phyloP scores from a whole-genome alignment of 2,113 vertebrate species.

The Oreochromis aureus region DNA sequence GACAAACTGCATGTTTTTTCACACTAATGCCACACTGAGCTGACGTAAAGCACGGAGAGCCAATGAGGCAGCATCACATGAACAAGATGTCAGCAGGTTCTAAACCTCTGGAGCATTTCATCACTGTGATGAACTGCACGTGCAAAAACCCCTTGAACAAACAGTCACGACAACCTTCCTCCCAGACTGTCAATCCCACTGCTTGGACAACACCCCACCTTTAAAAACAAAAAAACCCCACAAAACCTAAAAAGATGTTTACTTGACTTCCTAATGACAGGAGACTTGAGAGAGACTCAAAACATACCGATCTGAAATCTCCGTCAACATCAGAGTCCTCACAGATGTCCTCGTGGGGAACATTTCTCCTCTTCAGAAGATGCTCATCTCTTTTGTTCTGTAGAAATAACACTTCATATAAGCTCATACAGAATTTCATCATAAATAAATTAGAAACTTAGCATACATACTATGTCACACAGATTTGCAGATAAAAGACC shows the following conservation, averaged over 20 bases:
- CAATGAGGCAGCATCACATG: not conserved
- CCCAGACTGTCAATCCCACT: not conserved
- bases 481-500: not conserved
- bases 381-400: conserved; percentile 98
- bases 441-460: not conserved
- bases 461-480: not conserved
- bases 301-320: conserved; percentile 90
- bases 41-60: not conserved
- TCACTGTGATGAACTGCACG: not conserved
- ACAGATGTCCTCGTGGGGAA: conserved; percentile 93
- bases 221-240: fast-evolving
- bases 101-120: not conserved
- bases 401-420: not conserved
- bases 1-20: not conserved
- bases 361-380: conserved; percentile 95
- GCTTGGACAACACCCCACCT: not conserved
- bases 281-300: not conserved
- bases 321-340: conserved; percentile 95
- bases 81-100: not conserved
- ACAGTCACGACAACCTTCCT: not conserved
- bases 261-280: not conserved
- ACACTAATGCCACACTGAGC: not conserved
- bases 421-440: not conserved
- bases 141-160: not conserved
- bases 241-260: not conserved